phyloP scores from a whole-genome alignment of 2,797 vertebrate species.

The Ctenopoma kingsleyae region DNA sequence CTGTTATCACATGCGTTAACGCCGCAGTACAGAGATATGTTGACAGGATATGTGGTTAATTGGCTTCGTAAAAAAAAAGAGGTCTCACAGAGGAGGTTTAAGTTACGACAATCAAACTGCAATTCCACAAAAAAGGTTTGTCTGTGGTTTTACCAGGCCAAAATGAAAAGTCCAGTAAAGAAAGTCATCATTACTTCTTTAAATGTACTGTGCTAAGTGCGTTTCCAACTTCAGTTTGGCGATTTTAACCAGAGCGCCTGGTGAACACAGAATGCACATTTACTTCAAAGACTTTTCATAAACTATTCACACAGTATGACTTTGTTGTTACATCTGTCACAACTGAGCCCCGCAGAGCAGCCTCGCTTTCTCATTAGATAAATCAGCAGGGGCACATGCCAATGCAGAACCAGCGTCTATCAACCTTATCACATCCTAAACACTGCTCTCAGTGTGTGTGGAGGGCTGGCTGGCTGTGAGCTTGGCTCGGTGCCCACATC shows the following conservation, averaged over 20 bases:
- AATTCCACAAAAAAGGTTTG: background rate
- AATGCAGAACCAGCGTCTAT: constrained; percentile 5
- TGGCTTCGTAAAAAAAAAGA: background rate
- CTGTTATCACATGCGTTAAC: background rate
- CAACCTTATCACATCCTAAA: background rate
- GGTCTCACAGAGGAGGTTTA: background rate
- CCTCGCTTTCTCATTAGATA: constrained; percentile 30
- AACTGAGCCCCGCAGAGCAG: background rate
- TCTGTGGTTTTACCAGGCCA: no score
- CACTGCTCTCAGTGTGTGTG: background rate
- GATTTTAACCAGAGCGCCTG: background rate
- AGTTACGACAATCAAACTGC: no score
- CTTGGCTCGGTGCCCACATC: background rate
- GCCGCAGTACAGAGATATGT: background rate
- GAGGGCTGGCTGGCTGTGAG: background rate
- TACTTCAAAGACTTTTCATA: background rate
- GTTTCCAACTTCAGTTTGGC: background rate
- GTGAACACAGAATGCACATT: background rate
- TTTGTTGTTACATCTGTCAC: constrained; percentile 13
- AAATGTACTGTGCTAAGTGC: no score
- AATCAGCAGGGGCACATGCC: constrained; percentile 14
- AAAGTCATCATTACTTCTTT: no score
- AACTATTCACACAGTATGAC: no score
- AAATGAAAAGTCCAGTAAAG: no score
- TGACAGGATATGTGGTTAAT: background rate